phyloP scores from a whole-genome alignment of 1,140 invertebrate species.

The Lepeophtheirus salmonis region DNA sequence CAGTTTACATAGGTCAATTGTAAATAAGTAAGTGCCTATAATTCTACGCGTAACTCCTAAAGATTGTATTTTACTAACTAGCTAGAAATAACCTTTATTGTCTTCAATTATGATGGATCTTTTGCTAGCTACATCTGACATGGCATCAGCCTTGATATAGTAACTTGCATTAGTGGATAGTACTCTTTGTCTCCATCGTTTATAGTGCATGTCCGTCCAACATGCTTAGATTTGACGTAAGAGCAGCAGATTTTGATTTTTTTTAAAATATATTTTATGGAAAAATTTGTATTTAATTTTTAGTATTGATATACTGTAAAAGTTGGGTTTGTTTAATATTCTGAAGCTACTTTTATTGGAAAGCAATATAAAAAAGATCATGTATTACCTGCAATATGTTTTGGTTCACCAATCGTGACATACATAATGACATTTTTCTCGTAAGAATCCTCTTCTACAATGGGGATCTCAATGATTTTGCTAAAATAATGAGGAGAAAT shows the following conservation, averaged over 20 bases:
- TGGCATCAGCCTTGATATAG: not conserved
- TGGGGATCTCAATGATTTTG: conserved; percentile 59
- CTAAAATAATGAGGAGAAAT: conserved; percentile 33
- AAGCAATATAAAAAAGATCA: too few species aligned
- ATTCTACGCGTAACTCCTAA: too few species aligned
- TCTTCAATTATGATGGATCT: not conserved
- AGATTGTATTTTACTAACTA: too few species aligned
- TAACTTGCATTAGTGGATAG: not conserved
- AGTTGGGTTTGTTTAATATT: too few species aligned
- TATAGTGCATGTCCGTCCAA: not conserved
- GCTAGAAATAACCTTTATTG: not conserved
- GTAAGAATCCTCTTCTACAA: conserved; percentile 92
- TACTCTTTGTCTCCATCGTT: not conserved
- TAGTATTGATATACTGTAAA: too few species aligned
- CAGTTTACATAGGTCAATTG: too few species aligned
- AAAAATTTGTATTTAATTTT: too few species aligned
- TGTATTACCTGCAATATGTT: conserved; percentile 60
- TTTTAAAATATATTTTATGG: too few species aligned
- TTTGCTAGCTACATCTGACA: not conserved
- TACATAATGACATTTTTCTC: conserved; percentile 89
- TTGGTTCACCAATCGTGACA: conserved; percentile 70
- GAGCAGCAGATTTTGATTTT: too few species aligned
- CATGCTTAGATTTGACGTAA: too few species aligned
- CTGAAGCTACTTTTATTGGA: too few species aligned
- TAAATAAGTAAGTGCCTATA: too few species aligned